phyloP scores from a whole-genome alignment of 2,888 invertebrate species.

The Peribatodes rhomboidaria region DNA sequence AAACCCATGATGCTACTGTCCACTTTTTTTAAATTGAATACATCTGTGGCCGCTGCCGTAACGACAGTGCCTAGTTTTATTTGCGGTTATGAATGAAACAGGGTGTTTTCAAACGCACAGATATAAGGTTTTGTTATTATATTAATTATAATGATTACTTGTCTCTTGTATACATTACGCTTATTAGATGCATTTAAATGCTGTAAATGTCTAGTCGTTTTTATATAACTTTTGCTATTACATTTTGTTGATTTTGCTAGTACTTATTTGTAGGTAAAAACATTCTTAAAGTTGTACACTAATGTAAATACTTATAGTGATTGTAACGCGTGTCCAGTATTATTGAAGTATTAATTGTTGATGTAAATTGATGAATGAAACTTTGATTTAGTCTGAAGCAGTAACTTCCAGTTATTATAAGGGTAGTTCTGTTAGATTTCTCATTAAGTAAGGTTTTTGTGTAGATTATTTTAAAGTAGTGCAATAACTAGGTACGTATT shows the following conservation, averaged over 20 bases:
- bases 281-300: not conserved
- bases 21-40: too few species aligned
- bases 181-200: constrained; percentile 22
- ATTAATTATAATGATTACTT: not conserved
- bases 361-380: constrained; percentile 29
- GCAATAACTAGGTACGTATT: constrained; percentile 38
- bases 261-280: constrained; percentile 24
- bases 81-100: not conserved
- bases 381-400: constrained; percentile 37
- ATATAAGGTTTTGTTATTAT: not conserved
- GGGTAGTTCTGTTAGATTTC: constrained; percentile 18
- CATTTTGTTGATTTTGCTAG: constrained; percentile 22
- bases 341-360: constrained; percentile 27
- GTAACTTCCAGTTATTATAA: constrained; percentile 38
- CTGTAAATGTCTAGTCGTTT: constrained; percentile 27
- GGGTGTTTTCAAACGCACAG: too few species aligned
- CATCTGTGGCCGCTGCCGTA: too few species aligned
- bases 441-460: constrained; percentile 27
- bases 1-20: too few species aligned
- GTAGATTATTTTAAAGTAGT: constrained; percentile 40
- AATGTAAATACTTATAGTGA: constrained; percentile 21
- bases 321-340: constrained; percentile 29
- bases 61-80: not conserved
- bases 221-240: constrained; percentile 30
- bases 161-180: constrained; percentile 19